Conservation (phyloP, 2,113 vertebrate genomes). For the Vimba vimba region DNA sequence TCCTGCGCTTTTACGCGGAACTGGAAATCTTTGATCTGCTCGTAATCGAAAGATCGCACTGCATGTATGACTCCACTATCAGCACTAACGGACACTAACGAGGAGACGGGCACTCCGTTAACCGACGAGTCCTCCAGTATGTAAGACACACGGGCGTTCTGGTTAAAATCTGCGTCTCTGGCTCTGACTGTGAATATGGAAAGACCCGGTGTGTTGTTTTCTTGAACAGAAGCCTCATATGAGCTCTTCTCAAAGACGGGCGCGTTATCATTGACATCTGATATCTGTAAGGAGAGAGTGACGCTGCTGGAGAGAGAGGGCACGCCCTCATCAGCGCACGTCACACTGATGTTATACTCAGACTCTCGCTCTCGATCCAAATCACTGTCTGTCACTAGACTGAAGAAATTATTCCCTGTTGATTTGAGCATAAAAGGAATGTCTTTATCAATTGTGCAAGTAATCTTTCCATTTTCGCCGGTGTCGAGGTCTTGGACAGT, state of each 20-base stretch:
- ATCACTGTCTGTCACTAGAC: not conserved
- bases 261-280: constrained; percentile 74
- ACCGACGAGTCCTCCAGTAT: constrained; percentile 37
- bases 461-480: not conserved
- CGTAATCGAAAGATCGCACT: constrained; percentile 57
- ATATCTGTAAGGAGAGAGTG: constrained; percentile 61
- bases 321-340: constrained; percentile 56
- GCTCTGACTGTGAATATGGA: constrained; percentile 55
- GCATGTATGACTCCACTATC: constrained; percentile 53
- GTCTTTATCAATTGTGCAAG: not conserved
- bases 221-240: constrained; percentile 43
- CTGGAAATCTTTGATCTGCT: constrained; percentile 69
- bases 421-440: not conserved
- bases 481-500: not conserved
- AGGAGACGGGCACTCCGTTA: constrained; percentile 41
- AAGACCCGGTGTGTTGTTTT: constrained; percentile 53
- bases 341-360: constrained; percentile 53
- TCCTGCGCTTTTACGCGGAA: constrained; percentile 70
- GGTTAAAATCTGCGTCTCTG: constrained; percentile 48
- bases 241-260: constrained; percentile 47
- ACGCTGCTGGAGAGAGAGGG: constrained; percentile 63
- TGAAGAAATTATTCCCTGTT: not conserved
- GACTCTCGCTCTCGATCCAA: constrained; percentile 14
- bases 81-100: constrained; percentile 54
- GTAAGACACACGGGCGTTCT: constrained; percentile 51